Evolutionary conservation across 2,888 invertebrate species (phyloP).

Genomic region (Trisateles emortualis): DNA sequence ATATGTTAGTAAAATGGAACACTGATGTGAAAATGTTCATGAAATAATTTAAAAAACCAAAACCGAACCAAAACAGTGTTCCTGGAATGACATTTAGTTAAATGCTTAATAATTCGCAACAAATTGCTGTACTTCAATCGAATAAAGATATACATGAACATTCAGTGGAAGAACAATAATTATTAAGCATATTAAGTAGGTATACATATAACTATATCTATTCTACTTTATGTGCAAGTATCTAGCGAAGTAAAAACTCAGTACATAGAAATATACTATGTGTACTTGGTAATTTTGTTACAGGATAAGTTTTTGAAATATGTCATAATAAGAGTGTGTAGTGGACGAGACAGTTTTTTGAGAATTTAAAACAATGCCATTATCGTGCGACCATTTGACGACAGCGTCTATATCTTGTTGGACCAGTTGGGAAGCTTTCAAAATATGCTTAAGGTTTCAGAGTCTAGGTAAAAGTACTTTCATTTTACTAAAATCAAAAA

Average conservation of each 20-base stretch:
- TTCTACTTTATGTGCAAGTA: slow-evolving; percentile 40
- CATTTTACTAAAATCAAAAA: no score
- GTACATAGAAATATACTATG: slow-evolving; percentile 33
- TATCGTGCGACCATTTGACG: no score
- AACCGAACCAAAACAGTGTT: slow-evolving; percentile 23
- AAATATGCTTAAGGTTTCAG: no score
- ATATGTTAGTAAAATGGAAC: slow-evolving; percentile 38
- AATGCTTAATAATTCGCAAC: slow-evolving; percentile 42
- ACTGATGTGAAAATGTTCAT: slow-evolving; percentile 28
- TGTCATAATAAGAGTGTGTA: no score
- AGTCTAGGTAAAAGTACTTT: no score
- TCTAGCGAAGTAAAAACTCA: slow-evolving; percentile 39
- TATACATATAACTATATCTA: slow-evolving; percentile 28
- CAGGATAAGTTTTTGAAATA: not conserved
- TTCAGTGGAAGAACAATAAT: slow-evolving; percentile 21
- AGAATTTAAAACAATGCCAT: no score
- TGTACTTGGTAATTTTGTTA: slow-evolving; percentile 23
- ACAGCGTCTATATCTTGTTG: no score
- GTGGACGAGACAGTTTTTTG: no score
- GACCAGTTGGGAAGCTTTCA: no score
- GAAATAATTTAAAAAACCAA: slow-evolving; percentile 31
- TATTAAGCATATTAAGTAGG: slow-evolving; percentile 37
- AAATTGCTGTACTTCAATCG: slow-evolving; percentile 22
- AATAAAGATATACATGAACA: slow-evolving; percentile 24
- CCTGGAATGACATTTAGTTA: slow-evolving; percentile 49